These are phyloP conservation scores for Champsocephalus esox DNA, from an alignment of 2,797 vertebrate genomes.

Conservation along the genomic window DNA sequence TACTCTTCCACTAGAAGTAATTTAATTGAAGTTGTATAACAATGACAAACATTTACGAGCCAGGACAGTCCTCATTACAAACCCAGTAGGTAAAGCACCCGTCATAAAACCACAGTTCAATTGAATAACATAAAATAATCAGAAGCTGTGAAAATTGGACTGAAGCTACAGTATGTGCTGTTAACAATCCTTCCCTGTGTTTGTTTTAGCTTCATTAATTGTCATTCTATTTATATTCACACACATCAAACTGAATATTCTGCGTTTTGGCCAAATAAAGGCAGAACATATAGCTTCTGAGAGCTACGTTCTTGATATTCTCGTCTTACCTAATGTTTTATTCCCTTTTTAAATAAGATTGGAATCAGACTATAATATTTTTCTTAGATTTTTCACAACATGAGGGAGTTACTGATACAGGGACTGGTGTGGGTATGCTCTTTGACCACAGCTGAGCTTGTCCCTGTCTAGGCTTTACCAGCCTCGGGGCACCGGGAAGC, in stretches of 20 bases:
- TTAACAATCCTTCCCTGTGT: constrained; percentile 67
- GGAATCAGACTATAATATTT: constrained; percentile 61
- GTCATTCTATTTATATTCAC: constrained; percentile 67
- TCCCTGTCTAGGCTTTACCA: constrained; percentile 66
- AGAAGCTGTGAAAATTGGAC: constrained; percentile 59
- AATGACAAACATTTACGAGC: constrained; percentile 80
- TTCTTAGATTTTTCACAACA: constrained; percentile 57
- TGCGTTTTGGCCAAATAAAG: constrained; percentile 70
- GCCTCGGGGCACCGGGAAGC: constrained; percentile 63
- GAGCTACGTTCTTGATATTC: constrained; percentile 51
- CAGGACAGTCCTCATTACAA: constrained; percentile 60
- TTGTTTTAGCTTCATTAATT: constrained; percentile 70
- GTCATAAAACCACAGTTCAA: constrained; percentile 67
- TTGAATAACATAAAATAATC: constrained; percentile 71
- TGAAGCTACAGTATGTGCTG: constrained; percentile 56
- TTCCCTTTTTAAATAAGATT: constrained; percentile 63
- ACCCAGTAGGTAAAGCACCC: constrained; percentile 44
- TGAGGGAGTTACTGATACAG: constrained; percentile 40
- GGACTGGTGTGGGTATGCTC: constrained; percentile 56
- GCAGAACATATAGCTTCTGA: constrained; percentile 59
- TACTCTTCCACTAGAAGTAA: constrained; percentile 57
- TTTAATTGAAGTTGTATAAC: constrained; percentile 79
- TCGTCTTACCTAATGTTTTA: constrained; percentile 68
- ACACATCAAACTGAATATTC: constrained; percentile 70
- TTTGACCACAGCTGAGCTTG: constrained; percentile 66